These are phyloP conservation scores for Tyto alba DNA, from an alignment of 2,113 vertebrate genomes.

Conservation along the genomic window DNA sequence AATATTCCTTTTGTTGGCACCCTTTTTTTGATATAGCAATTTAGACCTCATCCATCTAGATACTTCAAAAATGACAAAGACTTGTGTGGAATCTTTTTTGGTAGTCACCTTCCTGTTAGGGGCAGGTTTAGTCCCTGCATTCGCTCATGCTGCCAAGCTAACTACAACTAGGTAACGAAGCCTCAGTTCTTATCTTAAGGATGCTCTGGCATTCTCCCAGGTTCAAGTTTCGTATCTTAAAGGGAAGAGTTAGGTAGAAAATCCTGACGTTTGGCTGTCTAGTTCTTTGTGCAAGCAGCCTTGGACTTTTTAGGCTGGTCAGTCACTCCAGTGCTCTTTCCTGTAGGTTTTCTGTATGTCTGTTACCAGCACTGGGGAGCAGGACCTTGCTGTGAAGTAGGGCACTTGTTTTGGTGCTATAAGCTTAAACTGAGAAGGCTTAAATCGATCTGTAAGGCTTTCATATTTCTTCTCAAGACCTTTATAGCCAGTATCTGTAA, in stretches of 20 bases:
- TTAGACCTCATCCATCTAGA: not conserved
- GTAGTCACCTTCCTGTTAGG: not conserved
- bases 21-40: not conserved
- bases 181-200: not conserved
- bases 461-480: not conserved
- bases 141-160: accelerated
- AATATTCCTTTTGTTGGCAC: not conserved
- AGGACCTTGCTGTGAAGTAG: not conserved
- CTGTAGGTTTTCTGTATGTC: not conserved
- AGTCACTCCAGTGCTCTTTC: not conserved
- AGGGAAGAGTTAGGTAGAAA: not conserved
- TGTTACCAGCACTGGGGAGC: not conserved
- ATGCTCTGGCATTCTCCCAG: not conserved
- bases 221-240: not conserved
- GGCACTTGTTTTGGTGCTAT: not conserved
- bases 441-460: not conserved
- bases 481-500: not conserved
- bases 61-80: not conserved
- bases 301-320: not conserved
- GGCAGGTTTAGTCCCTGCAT: not conserved
- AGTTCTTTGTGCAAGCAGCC: not conserved
- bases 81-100: not conserved
- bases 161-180: not conserved
- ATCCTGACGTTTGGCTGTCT: not conserved
- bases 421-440: not conserved